These are phyloP conservation scores for Carcinoscorpius rotundicauda DNA, from an alignment of 1,140 invertebrate genomes.

Conservation along the genomic window DNA sequence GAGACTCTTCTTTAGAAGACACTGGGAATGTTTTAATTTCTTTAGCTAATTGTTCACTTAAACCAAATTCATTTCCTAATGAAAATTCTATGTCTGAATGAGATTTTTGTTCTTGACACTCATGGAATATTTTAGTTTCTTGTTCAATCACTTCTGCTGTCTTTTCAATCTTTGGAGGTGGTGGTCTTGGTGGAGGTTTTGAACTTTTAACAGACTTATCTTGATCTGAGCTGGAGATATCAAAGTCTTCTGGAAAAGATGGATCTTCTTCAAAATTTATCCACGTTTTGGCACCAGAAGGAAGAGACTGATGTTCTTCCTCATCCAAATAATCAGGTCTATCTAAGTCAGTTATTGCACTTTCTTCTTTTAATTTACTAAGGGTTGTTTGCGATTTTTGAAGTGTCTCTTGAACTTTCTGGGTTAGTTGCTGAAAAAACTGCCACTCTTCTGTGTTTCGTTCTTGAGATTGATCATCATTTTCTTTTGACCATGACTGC, in stretches of 20 bases:
- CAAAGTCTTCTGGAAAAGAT: constrained; percentile 10
- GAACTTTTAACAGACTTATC: constrained; percentile 9
- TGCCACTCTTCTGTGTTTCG: constrained; percentile 36
- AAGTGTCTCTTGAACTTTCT: constrained; percentile 33
- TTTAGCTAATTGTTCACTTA: too few species aligned
- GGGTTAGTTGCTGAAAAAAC: constrained; percentile 35
- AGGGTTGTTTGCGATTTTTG: constrained; percentile 32
- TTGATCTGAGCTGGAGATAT: constrained; percentile 1
- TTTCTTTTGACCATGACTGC: constrained; percentile 10
- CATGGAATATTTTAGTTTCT: too few species aligned
- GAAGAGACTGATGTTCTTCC: constrained; percentile 3
- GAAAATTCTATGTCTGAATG: too few species aligned
- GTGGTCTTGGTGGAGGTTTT: constrained; percentile 17
- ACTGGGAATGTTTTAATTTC: too few species aligned
- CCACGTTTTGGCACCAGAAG: constrained; percentile 9
- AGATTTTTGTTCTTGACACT: too few species aligned
- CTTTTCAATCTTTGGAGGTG: constrained; percentile 4
- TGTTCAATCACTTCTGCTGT: background rate
- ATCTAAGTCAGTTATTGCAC: constrained; percentile 17
- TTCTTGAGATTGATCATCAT: constrained; percentile 14
- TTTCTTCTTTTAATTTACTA: constrained; percentile 28
- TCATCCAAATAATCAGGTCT: constrained; percentile 10
- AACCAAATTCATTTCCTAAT: too few species aligned
- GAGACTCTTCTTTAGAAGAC: too few species aligned
- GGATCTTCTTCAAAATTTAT: constrained; percentile 4